Evolutionary conservation across 2,888 invertebrate species (phyloP), one percentile per base, ranked within the genome.

Genomic region (Xanthia togata): DNA sequence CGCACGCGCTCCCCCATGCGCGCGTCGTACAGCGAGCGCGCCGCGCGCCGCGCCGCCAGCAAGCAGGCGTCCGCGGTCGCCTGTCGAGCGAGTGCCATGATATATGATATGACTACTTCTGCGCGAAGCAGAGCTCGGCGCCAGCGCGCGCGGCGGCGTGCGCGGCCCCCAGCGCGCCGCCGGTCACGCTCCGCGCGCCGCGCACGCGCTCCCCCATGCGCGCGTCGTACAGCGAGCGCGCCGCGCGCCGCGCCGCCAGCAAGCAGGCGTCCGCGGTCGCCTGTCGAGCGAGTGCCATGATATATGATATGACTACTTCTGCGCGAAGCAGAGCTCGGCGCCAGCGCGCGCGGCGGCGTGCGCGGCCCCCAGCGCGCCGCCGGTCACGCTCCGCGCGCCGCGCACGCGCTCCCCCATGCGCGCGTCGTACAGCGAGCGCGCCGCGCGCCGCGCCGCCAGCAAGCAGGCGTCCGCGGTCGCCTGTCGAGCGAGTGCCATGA

Each of bases 1-100:
- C 69, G 31, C 38, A 71, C 23, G 93, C 93, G 23, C 38, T 8
- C 26, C 94, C 73, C 78, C 90, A 91, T 89, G 65, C 63, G 62
- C 57, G 59, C 47, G n/a, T 79, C 73, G 77, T 90, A 90, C 62
- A 63, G n/a, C 8, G 79, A 78, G 44, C 85, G 87, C 0, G 91
- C 85, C 9, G 80, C 82, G 3, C 84, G 82, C 11, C 71, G 70
- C 8, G 88, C 87, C 17, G 79, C 74, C 53, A 79, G 60, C 80
- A 89, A 44, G 65, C 84, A 78, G 1, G 88, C 90, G 8, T 81
- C 83, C 14, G 81, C 83, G 35, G 88, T 89, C 55, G 89, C 89
- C 91, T 90, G 70, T 4, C n/a, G 14, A 60, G 35, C 23, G n/a
- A 50, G 6, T 47, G n/a, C 14, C n/a, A 31, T n/a, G 26, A 47